Percentiles rank a stretch among this genome's conserved stretches.
Evolutionary conservation across 2,888 invertebrate species (phyloP).

Genomic region (Leucophora obtusa): DNA sequence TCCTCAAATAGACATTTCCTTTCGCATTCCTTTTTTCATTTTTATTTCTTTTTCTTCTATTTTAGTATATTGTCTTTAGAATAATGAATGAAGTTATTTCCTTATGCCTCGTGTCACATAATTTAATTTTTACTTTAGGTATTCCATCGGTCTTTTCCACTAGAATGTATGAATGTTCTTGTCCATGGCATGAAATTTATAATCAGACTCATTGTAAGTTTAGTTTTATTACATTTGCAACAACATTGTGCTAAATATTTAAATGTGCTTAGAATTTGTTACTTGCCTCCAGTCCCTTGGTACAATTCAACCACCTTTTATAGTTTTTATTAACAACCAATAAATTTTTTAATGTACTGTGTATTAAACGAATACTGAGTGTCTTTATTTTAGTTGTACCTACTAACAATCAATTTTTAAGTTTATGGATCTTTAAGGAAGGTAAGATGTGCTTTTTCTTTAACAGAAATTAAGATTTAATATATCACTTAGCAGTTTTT

Average conservation of each 20-base stretch:
- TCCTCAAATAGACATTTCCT: not conserved
- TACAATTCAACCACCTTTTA: not conserved
- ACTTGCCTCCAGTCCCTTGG: not conserved
- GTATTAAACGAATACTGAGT: not conserved
- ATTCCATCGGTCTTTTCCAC: slow-evolving; percentile 31
- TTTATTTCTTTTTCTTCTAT: slow-evolving; percentile 18
- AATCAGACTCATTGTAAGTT: slow-evolving; percentile 38
- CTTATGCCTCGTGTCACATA: slow-evolving; percentile 59
- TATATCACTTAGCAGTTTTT: too few relatives aligned
- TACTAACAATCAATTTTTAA: not conserved
- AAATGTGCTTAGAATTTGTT: slow-evolving; percentile 18
- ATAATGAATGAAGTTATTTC: slow-evolving; percentile 60
- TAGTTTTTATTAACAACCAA: not conserved
- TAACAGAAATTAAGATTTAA: too few relatives aligned
- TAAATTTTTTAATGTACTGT: not conserved
- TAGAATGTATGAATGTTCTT: slow-evolving; percentile 20
- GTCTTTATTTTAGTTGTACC: not conserved
- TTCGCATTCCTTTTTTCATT: not conserved
- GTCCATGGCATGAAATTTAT: slow-evolving; percentile 26
- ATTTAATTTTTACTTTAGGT: slow-evolving; percentile 58
- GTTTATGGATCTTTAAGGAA: not conserved
- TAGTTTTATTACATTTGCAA: slow-evolving; percentile 2
- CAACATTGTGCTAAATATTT: slow-evolving; percentile 25
- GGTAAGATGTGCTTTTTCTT: not conserved
- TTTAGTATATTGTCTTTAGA: slow-evolving; percentile 52